Evolutionary conservation across 2,888 invertebrate genomes (phyloP).

Genomic region (Dascillus cervinus): DNA sequence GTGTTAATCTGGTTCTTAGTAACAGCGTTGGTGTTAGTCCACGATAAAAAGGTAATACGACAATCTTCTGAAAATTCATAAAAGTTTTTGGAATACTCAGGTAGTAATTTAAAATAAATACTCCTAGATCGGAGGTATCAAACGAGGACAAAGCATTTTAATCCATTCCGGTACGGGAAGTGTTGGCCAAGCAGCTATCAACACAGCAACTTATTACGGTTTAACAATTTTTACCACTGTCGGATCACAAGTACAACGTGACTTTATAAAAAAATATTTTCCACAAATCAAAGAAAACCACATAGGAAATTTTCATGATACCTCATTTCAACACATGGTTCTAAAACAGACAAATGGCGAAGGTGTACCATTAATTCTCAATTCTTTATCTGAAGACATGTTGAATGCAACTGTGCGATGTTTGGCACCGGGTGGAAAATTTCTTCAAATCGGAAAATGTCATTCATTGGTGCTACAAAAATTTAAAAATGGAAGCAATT

Average conservation of each 20-base stretch:
- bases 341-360: conserved; percentile 69
- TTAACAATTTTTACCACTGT: conserved; percentile 66
- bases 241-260: conserved; percentile 54
- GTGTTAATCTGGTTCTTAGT: no score
- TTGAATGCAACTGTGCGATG: conserved; percentile 62
- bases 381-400: conserved; percentile 89
- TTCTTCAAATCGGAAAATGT: conserved; percentile 82
- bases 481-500: conserved; percentile 66
- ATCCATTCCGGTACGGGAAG: conserved; percentile 61
- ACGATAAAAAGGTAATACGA: no score
- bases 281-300: conserved; percentile 50
- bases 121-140: conserved; percentile 21
- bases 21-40: no score
- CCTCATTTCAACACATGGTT: conserved; percentile 81
- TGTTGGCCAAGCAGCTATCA: conserved; percentile 72
- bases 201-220: conserved; percentile 55
- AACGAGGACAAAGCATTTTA: conserved; percentile 41
- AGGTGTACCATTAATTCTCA: conserved; percentile 89
- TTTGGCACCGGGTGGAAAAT: conserved; percentile 54
- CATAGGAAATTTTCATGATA: conserved; percentile 82
- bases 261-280: conserved; percentile 52
- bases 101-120: no score
- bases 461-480: conserved; percentile 61
- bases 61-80: no score
- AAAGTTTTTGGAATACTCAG: no score